phyloP scores from a whole-genome alignment of 2,113 vertebrate species.

The Myrmecobius fasciatus region DNA sequence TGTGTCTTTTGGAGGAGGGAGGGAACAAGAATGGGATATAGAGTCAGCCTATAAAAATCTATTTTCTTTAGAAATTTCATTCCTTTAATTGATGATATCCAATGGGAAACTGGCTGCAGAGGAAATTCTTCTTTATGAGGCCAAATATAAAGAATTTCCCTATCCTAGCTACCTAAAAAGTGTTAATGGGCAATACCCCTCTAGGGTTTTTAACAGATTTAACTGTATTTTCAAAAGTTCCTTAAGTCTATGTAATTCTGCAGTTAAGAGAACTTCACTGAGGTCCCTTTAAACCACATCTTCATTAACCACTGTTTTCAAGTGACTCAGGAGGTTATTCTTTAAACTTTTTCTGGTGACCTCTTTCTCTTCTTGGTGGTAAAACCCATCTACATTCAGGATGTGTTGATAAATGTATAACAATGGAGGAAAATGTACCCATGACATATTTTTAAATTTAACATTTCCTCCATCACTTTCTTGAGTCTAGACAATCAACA shows the following conservation, averaged over 20 bases:
- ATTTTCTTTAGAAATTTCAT: not conserved
- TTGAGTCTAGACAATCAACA: not conserved
- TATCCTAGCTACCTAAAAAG: not conserved
- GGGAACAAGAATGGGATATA: not conserved
- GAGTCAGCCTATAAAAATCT: not conserved
- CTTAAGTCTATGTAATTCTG: not conserved
- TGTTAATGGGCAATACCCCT: not conserved
- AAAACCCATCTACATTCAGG: too few species aligned
- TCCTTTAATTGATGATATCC: not conserved
- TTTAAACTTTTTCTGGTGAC: not conserved
- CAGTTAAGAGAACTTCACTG: not conserved
- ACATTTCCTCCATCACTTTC: not conserved
- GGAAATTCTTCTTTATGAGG: not conserved
- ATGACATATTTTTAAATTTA: not conserved
- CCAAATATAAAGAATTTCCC: not conserved
- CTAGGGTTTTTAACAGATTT: not conserved
- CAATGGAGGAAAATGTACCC: not conserved
- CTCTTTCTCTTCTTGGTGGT: not conserved
- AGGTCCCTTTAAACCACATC: not conserved
- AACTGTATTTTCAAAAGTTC: not conserved
- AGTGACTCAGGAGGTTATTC: not conserved
- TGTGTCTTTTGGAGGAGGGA: not conserved
- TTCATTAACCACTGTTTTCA: not conserved
- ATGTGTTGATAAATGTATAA: not conserved
- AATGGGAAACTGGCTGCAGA: not conserved